phyloP scores from a whole-genome alignment of 2,113 vertebrate genomes.

The Calypte anna region DNA sequence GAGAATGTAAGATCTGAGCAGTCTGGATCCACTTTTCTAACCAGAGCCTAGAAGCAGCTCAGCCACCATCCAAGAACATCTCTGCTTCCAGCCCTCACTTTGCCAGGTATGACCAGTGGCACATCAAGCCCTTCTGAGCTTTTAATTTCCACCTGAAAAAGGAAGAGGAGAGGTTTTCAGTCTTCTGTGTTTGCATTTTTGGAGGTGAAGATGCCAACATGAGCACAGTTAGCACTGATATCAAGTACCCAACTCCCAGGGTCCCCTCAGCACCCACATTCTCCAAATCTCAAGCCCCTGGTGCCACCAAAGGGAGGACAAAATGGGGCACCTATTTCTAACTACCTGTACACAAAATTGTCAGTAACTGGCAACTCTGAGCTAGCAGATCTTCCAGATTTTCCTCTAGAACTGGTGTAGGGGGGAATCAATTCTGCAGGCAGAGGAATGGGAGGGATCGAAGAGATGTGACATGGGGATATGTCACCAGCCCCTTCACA shows the following conservation, averaged over 20 bases:
- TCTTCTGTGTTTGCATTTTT: neutral
- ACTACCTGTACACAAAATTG: neutral
- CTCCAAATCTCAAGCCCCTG: neutral
- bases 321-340: neutral
- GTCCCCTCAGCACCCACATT: neutral
- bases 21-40: neutral
- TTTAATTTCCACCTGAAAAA: neutral
- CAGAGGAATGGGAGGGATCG: neutral
- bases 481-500: rapidly evolving
- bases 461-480: rapidly evolving
- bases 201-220: neutral
- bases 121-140: neutral
- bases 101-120: neutral
- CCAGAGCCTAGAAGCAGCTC: neutral
- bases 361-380: rapidly evolving
- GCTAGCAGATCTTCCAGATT: neutral
- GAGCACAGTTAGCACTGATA: neutral
- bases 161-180: neutral
- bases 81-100: neutral
- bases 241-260: rapidly evolving
- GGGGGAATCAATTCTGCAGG: neutral
- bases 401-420: rapidly evolving
- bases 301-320: neutral
- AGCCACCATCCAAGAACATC: rapidly evolving
- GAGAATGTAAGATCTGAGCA: neutral